phyloP scores from a whole-genome alignment of 2,797 vertebrate genomes.

The Peromyscus nudipes region DNA sequence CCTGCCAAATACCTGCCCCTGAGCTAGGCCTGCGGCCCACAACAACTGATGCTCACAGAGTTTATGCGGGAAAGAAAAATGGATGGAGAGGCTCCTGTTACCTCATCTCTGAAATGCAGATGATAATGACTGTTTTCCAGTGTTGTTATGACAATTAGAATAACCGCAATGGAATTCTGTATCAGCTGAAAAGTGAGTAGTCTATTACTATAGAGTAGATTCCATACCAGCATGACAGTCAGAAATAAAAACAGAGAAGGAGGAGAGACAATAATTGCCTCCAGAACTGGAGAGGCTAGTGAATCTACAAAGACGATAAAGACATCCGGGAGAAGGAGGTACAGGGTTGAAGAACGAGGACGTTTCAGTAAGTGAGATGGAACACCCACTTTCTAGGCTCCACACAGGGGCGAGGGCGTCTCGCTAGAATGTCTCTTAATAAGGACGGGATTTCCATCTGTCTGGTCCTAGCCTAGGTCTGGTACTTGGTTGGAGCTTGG shows the following conservation, averaged over 20 bases:
- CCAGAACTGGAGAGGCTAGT: not conserved
- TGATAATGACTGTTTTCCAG: not conserved
- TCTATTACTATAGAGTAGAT: conserved; percentile 43
- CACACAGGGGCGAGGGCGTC: not conserved
- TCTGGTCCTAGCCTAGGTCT: not conserved
- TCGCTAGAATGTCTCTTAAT: not conserved
- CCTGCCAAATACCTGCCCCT: not conserved
- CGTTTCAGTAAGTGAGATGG: not conserved
- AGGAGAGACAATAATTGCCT: not conserved
- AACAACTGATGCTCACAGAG: not conserved
- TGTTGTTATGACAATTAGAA: conserved; percentile 38
- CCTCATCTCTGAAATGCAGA: conserved; percentile 5
- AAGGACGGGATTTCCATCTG: not conserved
- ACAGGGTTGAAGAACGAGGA: not conserved
- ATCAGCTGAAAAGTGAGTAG: conserved; percentile 29
- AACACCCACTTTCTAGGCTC: not conserved
- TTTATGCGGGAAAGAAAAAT: not conserved
- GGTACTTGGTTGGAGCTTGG: not conserved
- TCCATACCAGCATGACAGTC: not conserved
- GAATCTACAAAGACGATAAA: not conserved
- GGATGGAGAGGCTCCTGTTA: not conserved
- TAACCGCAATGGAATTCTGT: not conserved
- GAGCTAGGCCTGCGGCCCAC: not conserved
- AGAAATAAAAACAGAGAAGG: conserved; percentile 47
- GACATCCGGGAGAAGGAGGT: not conserved